Evolutionary conservation across 2,888 invertebrate genomes (phyloP).

Genomic region (Phalera bucephala): DNA sequence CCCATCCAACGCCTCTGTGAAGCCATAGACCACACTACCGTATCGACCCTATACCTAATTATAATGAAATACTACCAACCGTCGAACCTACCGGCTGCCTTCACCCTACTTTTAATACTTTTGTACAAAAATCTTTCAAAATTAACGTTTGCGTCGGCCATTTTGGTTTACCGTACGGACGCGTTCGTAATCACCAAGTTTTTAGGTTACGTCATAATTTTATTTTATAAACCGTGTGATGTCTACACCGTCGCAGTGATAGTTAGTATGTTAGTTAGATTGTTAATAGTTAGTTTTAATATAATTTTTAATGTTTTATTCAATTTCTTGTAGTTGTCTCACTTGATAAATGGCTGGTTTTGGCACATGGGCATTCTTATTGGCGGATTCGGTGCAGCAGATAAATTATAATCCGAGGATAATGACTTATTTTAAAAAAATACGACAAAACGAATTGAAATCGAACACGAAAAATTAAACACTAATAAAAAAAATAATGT

Average conservation of each 20-base stretch:
- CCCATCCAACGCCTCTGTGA: conserved; percentile 31
- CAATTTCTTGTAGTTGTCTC: conserved; percentile 36
- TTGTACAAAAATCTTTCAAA: conserved; percentile 47
- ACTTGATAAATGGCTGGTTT: conserved; percentile 29
- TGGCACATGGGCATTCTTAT: conserved; percentile 34
- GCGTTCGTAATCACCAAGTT: conserved; percentile 41
- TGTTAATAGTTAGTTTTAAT: conserved; percentile 59
- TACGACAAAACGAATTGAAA: conserved; percentile 18
- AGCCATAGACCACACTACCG: conserved; percentile 52
- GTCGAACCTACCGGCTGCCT: conserved; percentile 45
- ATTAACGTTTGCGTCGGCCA: conserved; percentile 44
- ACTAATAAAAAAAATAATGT: conserved; percentile 2
- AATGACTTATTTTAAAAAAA: background rate
- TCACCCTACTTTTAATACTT: conserved; percentile 42
- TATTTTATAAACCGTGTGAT: conserved; percentile 68
- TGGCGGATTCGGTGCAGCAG: conserved; percentile 62
- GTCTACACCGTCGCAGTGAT: conserved; percentile 68
- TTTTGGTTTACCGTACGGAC: conserved; percentile 45
- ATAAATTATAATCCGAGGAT: conserved; percentile 20
- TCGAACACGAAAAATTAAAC: conserved; percentile 19
- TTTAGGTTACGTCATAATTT: conserved; percentile 51
- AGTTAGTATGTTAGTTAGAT: conserved; percentile 63
- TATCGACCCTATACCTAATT: conserved; percentile 54
- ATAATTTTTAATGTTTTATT: conserved; percentile 57
- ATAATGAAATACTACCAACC: conserved; percentile 53